These are phyloP conservation scores for Caenorhabditis doughertyi DNA, from an alignment of 2,888 invertebrate genomes.

Conservation along the genomic window DNA sequence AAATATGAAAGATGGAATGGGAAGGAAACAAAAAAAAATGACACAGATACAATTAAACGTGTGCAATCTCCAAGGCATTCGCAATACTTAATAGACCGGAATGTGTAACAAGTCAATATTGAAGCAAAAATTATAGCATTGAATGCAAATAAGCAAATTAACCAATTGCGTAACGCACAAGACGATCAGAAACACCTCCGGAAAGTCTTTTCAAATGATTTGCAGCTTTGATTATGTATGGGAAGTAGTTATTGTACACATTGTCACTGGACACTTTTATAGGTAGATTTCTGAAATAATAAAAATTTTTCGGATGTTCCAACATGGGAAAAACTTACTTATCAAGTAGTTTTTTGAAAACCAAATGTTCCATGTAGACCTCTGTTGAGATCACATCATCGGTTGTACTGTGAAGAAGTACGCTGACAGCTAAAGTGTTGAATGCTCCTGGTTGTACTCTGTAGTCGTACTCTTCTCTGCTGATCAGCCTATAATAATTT, in stretches of 20 bases:
- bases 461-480: constrained; percentile 24
- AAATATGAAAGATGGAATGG: not conserved
- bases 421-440: constrained; percentile 53
- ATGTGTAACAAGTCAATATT: constrained; percentile 15
- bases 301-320: not conserved
- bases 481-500: constrained; percentile 28
- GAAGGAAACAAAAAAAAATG: not conserved
- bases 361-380: constrained; percentile 44
- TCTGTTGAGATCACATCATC: constrained; percentile 31
- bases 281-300: constrained; percentile 43
- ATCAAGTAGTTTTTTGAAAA: constrained; percentile 47
- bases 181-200: constrained; percentile 22
- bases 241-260: constrained; percentile 40
- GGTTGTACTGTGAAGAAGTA: constrained; percentile 8
- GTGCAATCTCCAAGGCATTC: too few species aligned
- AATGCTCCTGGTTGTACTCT: constrained; percentile 62
- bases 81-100: constrained; percentile 39
- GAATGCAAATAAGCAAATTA: not conserved
- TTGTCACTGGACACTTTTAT: constrained; percentile 50
- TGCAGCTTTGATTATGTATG: constrained; percentile 18
- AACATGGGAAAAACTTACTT: constrained; percentile 19
- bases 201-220: constrained; percentile 24
- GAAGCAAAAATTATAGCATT: not conserved
- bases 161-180: not conserved
- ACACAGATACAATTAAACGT: too few species aligned